phyloP scores from a whole-genome alignment of 2,113 vertebrate species.

The Ictidomys tridecemlineatus region DNA sequence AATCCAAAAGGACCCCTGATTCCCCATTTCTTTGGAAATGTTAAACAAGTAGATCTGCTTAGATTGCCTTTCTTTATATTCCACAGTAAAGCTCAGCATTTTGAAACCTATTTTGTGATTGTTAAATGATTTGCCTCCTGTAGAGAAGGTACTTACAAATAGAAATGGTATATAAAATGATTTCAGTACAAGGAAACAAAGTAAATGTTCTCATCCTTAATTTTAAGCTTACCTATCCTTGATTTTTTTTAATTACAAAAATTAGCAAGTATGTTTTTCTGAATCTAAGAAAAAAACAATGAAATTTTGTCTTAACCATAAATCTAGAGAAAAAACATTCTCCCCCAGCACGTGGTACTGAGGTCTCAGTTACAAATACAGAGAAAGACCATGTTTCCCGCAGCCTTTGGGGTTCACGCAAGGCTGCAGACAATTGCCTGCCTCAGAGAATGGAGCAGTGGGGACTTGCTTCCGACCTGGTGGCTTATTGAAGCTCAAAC shows the following conservation, averaged over 20 bases:
- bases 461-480: constrained; percentile 64
- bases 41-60: constrained; percentile 23
- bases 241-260: constrained; percentile 42
- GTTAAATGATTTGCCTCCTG: background rate
- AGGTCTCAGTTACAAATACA: background rate
- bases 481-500: constrained; percentile 58
- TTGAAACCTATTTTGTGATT: background rate
- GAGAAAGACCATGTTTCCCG: background rate
- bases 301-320: constrained; percentile 7
- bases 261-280: constrained; percentile 45
- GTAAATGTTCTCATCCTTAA: constrained; percentile 59
- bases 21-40: background rate
- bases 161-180: background rate
- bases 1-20: background rate
- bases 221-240: constrained; percentile 29
- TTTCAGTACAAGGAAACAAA: background rate
- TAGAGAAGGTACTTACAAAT: background rate
- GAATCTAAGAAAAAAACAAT: background rate
- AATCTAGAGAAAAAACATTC: background rate
- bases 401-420: background rate
- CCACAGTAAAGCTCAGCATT: background rate
- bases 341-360: background rate
- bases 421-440: background rate
- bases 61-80: background rate
- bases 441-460: constrained; percentile 54